Percentiles rank a stretch among this genome's conserved stretches.
These are phyloP conservation scores for Pavo muticus DNA, from an alignment of 2,113 vertebrate species.

Conservation along the genomic window DNA sequence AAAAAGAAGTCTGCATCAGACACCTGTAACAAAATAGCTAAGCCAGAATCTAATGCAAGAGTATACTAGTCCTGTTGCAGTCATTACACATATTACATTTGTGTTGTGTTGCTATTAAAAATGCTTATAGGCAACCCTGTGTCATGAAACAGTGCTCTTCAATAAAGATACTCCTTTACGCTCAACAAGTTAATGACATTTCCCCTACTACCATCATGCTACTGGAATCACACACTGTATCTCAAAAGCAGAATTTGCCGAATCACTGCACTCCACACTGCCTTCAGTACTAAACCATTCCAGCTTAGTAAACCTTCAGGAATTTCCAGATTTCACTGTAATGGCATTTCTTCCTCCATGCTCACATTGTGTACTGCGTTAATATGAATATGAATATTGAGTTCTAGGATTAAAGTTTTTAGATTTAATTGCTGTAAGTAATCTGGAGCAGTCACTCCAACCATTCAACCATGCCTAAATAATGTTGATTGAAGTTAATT, in stretches of 20 bases:
- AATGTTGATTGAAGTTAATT: not conserved
- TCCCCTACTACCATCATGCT: not conserved
- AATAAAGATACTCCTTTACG: not conserved
- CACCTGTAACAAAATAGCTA: not conserved
- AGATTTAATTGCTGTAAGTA: not conserved
- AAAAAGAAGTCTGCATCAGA: not conserved
- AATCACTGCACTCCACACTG: not conserved
- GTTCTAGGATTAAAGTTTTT: not conserved
- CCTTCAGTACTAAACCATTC: not conserved
- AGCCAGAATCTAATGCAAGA: not conserved
- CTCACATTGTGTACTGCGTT: not conserved
- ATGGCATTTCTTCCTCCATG: not conserved
- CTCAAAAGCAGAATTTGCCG: not conserved
- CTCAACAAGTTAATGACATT: not conserved
- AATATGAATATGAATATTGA: not conserved
- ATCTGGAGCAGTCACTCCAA: not conserved
- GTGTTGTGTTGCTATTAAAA: not conserved
- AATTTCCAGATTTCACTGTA: not conserved
- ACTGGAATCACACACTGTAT: not conserved
- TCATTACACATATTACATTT: not conserved
- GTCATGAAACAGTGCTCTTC: not conserved
- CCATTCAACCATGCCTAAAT: not conserved
- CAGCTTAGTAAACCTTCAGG: not conserved
- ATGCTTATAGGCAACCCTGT: not conserved
- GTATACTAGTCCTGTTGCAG: not conserved